A percentile compares a stretch with the other conserved stretches of the same genome.
Evolutionary conservation across 2,888 invertebrate species (phyloP).

Genomic region (Nezara viridula): DNA sequence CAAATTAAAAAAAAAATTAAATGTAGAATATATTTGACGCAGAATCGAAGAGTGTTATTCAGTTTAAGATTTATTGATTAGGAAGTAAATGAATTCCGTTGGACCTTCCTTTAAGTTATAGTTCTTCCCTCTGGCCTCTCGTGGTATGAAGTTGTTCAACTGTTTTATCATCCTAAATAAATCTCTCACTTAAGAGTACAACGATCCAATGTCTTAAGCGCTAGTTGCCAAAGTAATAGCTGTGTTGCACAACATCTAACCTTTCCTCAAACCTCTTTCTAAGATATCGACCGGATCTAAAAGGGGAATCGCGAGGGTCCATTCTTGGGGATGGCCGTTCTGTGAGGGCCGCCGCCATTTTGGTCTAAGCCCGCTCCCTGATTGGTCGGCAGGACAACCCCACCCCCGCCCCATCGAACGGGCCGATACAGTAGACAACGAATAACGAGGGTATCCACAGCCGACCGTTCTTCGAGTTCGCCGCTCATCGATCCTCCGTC

Average conservation of each 20-base stretch:
- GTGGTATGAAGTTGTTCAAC: constrained; percentile 34
- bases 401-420: constrained; percentile 52
- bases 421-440: constrained; percentile 28
- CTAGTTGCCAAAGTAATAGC: constrained; percentile 31
- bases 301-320: constrained; percentile 52
- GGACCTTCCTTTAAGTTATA: not conserved
- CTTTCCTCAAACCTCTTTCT: too few relatives aligned
- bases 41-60: not conserved
- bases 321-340: constrained; percentile 33
- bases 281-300: constrained; percentile 55
- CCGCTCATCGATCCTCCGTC: not conserved
- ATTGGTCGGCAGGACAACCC: constrained; percentile 58
- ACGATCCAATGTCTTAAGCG: constrained; percentile 18
- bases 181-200: constrained; percentile 13
- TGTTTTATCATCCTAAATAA: constrained; percentile 6
- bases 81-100: not conserved
- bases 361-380: constrained; percentile 51
- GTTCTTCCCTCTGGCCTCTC: not conserved
- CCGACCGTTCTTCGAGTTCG: not conserved
- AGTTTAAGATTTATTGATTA: not conserved
- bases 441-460: constrained; percentile 10
- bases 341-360: constrained; percentile 60
- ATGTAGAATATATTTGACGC: not conserved
- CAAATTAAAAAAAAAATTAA: too few relatives aligned
- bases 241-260: constrained; percentile 19